Evolutionary conservation across 2,113 vertebrate genomes (phyloP).

Genomic region (Taxidea taxus): DNA sequence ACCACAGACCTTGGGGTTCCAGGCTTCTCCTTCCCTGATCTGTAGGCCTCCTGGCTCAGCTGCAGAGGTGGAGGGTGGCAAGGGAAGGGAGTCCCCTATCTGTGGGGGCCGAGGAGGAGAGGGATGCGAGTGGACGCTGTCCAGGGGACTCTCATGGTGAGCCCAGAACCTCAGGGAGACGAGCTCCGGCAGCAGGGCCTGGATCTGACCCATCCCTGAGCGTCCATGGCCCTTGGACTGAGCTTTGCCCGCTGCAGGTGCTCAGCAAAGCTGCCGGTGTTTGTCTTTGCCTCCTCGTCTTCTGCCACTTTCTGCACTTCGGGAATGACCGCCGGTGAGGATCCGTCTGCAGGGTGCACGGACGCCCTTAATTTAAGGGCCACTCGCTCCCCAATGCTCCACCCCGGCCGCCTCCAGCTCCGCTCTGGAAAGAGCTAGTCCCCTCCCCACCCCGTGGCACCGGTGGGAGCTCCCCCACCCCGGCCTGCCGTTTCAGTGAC

Average conservation of each 20-base stretch:
- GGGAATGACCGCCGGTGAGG: accelerated
- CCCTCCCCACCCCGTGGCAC: too few species aligned
- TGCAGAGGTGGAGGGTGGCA: background rate
- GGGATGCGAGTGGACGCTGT: background rate
- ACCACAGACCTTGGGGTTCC: background rate
- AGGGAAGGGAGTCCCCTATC: background rate
- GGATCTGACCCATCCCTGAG: background rate
- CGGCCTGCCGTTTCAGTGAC: accelerated
- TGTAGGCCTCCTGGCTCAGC: background rate
- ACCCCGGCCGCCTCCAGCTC: background rate
- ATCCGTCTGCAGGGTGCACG: background rate
- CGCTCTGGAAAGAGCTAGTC: background rate
- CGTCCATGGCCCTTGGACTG: accelerated
- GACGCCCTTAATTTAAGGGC: background rate
- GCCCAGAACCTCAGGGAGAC: background rate
- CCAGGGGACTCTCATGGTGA: background rate
- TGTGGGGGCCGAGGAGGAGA: background rate
- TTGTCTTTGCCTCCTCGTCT: background rate
- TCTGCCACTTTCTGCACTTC: background rate
- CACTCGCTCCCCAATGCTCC: background rate
- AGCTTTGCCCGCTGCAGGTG: accelerated
- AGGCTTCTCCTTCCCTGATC: background rate
- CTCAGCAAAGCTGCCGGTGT: background rate
- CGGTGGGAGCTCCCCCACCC: background rate
- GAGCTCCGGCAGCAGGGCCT: background rate